Conservation (phyloP, 2,113 vertebrate genomes). For the human (Homo sapiens) region DNA sequence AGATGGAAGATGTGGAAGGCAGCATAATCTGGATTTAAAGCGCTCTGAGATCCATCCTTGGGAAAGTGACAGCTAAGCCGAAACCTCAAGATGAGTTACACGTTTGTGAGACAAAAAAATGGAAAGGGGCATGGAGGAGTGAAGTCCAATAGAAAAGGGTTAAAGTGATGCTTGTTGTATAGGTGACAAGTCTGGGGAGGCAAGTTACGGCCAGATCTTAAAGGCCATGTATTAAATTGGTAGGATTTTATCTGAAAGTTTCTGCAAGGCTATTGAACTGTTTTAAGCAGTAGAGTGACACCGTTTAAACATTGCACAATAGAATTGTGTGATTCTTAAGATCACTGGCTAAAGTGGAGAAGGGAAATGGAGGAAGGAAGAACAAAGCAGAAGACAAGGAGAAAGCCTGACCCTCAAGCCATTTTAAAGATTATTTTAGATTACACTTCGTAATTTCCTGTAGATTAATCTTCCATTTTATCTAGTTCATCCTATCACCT, state of each 20-base stretch:
- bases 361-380: not conserved
- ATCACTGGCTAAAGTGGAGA: not conserved
- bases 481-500: not conserved
- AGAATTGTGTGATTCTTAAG: not conserved
- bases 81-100: slow-evolving; percentile 2
- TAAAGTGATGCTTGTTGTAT: not conserved
- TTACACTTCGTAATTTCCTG: not conserved
- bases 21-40: slow-evolving; percentile 18
- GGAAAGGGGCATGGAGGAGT: not conserved
- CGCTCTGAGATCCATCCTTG: not conserved
- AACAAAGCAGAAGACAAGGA: not conserved
- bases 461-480: not conserved
- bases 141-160: not conserved
- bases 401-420: not conserved
- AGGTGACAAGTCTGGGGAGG: not conserved
- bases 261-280: not conserved
- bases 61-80: not conserved
- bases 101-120: not conserved
- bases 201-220: not conserved
- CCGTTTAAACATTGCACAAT: not conserved
- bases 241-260: slow-evolving; percentile 12
- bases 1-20: not conserved
- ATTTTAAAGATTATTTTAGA: not conserved
- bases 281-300: not conserved
- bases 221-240: not conserved